These are phyloP conservation scores for Schizotus pectinicornis DNA, from an alignment of 2,888 invertebrate genomes.

Conservation along the genomic window DNA sequence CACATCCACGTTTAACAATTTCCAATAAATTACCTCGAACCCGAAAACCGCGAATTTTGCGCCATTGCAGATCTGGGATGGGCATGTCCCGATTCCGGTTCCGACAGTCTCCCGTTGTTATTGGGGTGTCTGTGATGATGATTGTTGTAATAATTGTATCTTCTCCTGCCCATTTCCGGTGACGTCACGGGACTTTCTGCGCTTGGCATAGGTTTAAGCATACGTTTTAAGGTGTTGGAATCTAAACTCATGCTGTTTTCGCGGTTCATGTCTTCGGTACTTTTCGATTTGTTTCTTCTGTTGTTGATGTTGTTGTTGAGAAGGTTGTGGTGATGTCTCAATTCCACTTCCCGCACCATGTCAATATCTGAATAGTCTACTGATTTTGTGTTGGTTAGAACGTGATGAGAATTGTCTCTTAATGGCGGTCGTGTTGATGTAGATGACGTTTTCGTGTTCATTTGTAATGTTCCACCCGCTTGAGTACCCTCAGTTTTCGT, in stretches of 20 bases:
- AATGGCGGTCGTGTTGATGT: conserved; percentile 63
- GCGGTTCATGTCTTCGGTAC: conserved; percentile 83
- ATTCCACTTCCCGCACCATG: conserved; percentile 75
- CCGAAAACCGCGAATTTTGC: conserved; percentile 70
- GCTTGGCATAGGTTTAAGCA: conserved; percentile 93
- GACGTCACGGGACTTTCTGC: conserved; percentile 89
- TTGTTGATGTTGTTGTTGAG: conserved; percentile 72
- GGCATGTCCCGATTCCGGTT: conserved; percentile 61
- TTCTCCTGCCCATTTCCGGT: conserved; percentile 85
- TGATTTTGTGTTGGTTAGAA: conserved; percentile 63
- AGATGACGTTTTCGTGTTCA: conserved; percentile 62
- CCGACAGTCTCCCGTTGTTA: conserved; percentile 59
- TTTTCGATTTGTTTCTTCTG: conserved; percentile 81
- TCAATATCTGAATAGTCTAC: conserved; percentile 73
- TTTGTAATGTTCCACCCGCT: conserved; percentile 76
- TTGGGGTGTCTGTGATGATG: conserved; percentile 69
- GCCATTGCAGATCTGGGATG: conserved; percentile 65
- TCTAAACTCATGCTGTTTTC: conserved; percentile 66
- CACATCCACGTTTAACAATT: not conserved
- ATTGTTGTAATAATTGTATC: conserved; percentile 73
- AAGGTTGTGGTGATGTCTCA: conserved; percentile 71
- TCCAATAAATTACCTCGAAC: conserved; percentile 62
- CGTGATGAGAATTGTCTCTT: conserved; percentile 59
- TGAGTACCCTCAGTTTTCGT: conserved; percentile 83
- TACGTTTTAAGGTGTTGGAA: conserved; percentile 87